Evolutionary conservation across 2,113 vertebrate species (phyloP).

Genomic region (Numenius arquata): DNA sequence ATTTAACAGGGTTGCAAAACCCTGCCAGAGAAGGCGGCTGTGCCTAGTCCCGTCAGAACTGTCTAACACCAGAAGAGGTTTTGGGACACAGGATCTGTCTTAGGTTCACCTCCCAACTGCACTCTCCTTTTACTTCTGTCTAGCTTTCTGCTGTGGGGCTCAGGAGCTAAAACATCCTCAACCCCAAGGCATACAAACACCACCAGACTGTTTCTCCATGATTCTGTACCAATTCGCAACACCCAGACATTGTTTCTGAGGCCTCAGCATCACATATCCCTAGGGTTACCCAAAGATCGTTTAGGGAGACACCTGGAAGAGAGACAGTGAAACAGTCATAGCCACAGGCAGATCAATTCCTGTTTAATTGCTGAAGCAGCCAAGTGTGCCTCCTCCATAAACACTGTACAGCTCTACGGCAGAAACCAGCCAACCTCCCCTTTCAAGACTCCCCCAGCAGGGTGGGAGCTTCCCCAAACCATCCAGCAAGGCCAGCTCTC

Average conservation of each 20-base stretch:
- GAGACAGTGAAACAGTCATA: not conserved
- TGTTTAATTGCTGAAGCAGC: not conserved
- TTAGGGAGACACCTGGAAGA: not conserved
- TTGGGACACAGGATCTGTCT: rapidly evolving
- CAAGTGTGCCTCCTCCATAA: rapidly evolving
- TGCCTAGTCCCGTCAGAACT: not conserved
- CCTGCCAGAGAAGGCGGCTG: not conserved
- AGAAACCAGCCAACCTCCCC: not conserved
- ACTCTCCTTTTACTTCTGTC: not conserved
- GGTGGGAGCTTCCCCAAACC: not conserved
- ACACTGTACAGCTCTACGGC: rapidly evolving
- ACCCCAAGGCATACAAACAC: not conserved
- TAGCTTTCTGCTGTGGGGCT: not conserved
- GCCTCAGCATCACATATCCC: not conserved
- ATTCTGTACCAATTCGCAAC: not conserved
- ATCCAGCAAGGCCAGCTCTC: not conserved
- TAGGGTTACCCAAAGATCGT: not conserved
- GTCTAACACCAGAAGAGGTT: rapidly evolving
- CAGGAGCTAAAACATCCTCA: not conserved
- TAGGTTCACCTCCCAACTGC: rapidly evolving
- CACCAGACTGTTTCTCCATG: not conserved
- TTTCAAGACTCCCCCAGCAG: not conserved
- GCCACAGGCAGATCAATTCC: not conserved
- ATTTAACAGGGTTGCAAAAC: not conserved
- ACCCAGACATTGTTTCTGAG: not conserved